phyloP scores from a whole-genome alignment of 2,113 vertebrate genomes.

The Gopherus evgoodei region DNA sequence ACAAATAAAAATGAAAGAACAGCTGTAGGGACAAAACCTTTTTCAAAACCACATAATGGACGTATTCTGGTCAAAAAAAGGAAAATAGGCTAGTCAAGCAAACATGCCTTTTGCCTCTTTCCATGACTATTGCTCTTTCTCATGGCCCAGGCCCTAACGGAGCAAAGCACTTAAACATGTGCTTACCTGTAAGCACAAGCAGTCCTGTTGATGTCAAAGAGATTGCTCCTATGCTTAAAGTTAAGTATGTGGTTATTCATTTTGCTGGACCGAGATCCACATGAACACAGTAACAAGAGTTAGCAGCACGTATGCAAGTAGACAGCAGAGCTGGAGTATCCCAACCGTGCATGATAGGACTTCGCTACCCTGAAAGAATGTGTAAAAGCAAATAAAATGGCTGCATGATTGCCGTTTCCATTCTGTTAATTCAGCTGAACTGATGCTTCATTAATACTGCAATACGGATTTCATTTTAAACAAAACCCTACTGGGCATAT shows the following conservation, averaged over 20 bases:
- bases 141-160: not conserved
- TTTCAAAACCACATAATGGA: not conserved
- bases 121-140: not conserved
- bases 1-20: not conserved
- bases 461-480: slow-evolving; percentile 65
- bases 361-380: slow-evolving; percentile 58
- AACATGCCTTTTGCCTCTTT: not conserved
- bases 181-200: slow-evolving; percentile 1
- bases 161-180: slow-evolving; percentile 13
- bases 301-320: slow-evolving; percentile 50
- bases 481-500: slow-evolving; percentile 57
- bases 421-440: slow-evolving; percentile 70
- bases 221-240: not conserved
- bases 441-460: slow-evolving; percentile 73
- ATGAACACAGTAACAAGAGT: not conserved
- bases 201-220: not conserved
- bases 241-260: fast-evolving
- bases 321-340: slow-evolving; percentile 45
- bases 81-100: slow-evolving; percentile 6
- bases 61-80: not conserved
- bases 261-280: not conserved
- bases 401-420: slow-evolving; percentile 64
- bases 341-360: slow-evolving; percentile 23
- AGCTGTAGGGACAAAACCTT: slow-evolving; percentile 10
- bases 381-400: slow-evolving; percentile 62